These are phyloP conservation scores for Sitta europaea DNA, from an alignment of 2,113 vertebrate species.

Conservation along the genomic window DNA sequence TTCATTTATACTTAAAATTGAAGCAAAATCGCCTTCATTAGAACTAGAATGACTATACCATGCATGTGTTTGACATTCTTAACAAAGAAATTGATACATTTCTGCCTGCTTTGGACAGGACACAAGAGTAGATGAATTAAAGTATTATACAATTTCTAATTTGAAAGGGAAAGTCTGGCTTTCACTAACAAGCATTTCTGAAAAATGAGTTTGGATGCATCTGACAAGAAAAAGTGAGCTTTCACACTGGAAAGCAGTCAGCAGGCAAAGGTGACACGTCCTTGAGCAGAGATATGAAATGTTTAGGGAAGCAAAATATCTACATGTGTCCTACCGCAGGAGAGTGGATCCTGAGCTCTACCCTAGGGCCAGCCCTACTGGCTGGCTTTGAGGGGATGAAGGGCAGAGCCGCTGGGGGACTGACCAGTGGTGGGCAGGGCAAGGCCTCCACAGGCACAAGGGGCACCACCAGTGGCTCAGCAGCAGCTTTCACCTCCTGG, in stretches of 20 bases:
- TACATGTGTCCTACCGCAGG: fast-evolving
- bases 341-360: neutral
- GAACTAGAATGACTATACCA: neutral
- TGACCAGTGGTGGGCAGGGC: neutral
- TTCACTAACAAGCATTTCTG: neutral
- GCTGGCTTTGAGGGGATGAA: neutral
- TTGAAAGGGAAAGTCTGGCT: neutral
- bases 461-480: conserved; percentile 43
- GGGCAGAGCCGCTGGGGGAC: neutral
- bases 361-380: neutral
- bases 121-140: neutral
- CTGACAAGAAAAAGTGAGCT: neutral
- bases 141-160: neutral
- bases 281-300: neutral
- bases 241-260: neutral
- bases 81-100: neutral
- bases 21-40: neutral
- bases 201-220: neutral
- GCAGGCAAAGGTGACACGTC: neutral
- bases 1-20: neutral
- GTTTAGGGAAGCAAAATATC: neutral
- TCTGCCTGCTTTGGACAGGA: neutral
- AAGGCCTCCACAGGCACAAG: conserved; percentile 1
- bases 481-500: conserved; percentile 56
- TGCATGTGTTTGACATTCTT: neutral